Conservation (phyloP, 2,888 invertebrate genomes). For the Macrophya annulata region DNA sequence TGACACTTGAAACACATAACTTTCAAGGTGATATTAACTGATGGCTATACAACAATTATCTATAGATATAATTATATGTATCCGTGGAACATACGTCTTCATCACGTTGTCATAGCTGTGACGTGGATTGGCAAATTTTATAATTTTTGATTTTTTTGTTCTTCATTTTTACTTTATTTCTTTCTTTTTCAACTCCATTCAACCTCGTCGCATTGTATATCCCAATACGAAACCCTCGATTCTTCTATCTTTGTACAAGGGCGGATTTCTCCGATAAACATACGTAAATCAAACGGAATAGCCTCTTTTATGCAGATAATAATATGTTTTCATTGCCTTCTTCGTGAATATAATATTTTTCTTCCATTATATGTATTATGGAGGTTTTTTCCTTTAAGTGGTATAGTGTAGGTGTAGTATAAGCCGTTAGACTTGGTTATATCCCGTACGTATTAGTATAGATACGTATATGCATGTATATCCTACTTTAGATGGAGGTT, state of each 20-base stretch:
- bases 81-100: not conserved
- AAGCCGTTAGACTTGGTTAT: slow-evolving; percentile 5
- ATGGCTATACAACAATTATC: not conserved
- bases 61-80: not conserved
- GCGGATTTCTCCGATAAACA: slow-evolving; percentile 57
- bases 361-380: slow-evolving; percentile 45
- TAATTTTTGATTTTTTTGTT: not conserved
- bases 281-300: slow-evolving; percentile 57
- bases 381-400: not conserved
- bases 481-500: not conserved
- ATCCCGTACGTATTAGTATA: not conserved
- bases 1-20: slow-evolving; percentile 38
- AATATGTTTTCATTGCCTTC: slow-evolving; percentile 66
- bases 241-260: not conserved
- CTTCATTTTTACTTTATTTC: not conserved
- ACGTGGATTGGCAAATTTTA: not conserved
- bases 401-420: not conserved
- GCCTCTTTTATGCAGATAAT: slow-evolving; percentile 62
- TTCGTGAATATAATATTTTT: slow-evolving; percentile 52
- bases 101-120: not conserved
- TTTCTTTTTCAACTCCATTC: not conserved
- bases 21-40: slow-evolving; percentile 36
- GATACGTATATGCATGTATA: not conserved
- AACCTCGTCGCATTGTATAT: not conserved
- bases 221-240: slow-evolving; percentile 8